These are phyloP conservation scores for Pachydiplax longipennis DNA, from an alignment of 2,888 invertebrate genomes.

Conservation along the genomic window DNA sequence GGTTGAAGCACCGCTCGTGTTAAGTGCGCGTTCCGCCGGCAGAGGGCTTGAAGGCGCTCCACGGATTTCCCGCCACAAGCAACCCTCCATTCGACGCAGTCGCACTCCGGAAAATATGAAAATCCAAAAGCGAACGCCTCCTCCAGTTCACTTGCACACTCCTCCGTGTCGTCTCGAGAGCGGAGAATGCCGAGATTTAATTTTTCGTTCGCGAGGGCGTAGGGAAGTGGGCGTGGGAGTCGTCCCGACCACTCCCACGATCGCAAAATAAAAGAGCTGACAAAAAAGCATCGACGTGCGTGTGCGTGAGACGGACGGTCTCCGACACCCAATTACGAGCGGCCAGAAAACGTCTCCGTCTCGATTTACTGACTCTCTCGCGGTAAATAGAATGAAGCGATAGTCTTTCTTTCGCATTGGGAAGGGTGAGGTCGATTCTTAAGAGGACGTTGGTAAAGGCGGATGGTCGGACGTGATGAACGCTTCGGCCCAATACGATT, in stretches of 20 bases:
- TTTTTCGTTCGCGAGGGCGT: background rate
- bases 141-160: background rate
- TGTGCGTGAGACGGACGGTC: background rate
- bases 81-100: background rate
- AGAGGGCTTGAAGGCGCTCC: constrained; percentile 3
- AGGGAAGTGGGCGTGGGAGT: background rate
- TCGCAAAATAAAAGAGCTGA: background rate
- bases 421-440: background rate
- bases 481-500: background rate
- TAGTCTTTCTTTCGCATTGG: background rate
- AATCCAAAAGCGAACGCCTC: background rate
- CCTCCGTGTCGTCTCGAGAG: background rate
- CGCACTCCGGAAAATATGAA: background rate
- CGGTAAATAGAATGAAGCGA: constrained; percentile 21
- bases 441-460: background rate
- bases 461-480: background rate
- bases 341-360: constrained; percentile 4
- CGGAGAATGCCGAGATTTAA: background rate
- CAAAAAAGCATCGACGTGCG: constrained; percentile 26
- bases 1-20: background rate
- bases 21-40: background rate
- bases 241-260: background rate
- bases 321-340: constrained; percentile 20
- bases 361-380: constrained; percentile 15
- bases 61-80: background rate